phyloP scores from a whole-genome alignment of 2,888 invertebrate genomes.

The Hoplodrina blanda region DNA sequence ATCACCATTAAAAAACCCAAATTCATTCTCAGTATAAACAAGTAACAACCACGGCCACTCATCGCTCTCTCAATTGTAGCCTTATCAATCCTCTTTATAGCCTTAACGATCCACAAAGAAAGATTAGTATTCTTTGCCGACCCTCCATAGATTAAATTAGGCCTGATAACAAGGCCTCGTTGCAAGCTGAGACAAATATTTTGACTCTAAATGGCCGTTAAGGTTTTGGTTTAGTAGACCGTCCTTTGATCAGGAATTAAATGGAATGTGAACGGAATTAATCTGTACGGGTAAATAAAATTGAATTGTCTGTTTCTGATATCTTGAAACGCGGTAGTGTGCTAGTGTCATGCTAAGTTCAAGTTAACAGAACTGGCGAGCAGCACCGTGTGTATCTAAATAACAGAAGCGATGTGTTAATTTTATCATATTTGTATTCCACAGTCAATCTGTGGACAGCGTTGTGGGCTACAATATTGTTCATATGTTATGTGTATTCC shows the following conservation, averaged over 20 bases:
- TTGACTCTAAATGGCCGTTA: constrained; percentile 33
- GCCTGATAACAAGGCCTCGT: constrained; percentile 48
- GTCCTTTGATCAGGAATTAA: constrained; percentile 22
- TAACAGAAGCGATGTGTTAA: too few relatives aligned
- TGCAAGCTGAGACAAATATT: constrained; percentile 58
- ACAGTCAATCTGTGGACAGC: too few relatives aligned
- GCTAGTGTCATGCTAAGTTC: too few relatives aligned
- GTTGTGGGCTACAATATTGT: too few relatives aligned
- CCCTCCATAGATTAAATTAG: constrained; percentile 59
- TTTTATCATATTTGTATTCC: too few relatives aligned
- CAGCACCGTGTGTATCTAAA: too few relatives aligned
- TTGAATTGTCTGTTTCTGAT: too few relatives aligned
- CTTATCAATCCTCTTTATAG: constrained; percentile 59
- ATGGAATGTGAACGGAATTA: neutral
- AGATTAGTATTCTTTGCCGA: constrained; percentile 63
- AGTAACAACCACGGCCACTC: constrained; percentile 1
- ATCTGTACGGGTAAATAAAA: neutral
- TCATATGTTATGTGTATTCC: too few relatives aligned
- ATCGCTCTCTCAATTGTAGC: constrained; percentile 23
- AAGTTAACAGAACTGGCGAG: too few relatives aligned
- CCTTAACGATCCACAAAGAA: constrained; percentile 53
- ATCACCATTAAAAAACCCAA: neutral
- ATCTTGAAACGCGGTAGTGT: too few relatives aligned
- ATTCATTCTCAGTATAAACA: neutral
- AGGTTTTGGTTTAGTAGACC: constrained; percentile 6